Evolutionary conservation across 2,113 vertebrate genomes (phyloP), one percentile per base, ranked within the genome.

Genomic region (Pyxicephalus adspersus): DNA sequence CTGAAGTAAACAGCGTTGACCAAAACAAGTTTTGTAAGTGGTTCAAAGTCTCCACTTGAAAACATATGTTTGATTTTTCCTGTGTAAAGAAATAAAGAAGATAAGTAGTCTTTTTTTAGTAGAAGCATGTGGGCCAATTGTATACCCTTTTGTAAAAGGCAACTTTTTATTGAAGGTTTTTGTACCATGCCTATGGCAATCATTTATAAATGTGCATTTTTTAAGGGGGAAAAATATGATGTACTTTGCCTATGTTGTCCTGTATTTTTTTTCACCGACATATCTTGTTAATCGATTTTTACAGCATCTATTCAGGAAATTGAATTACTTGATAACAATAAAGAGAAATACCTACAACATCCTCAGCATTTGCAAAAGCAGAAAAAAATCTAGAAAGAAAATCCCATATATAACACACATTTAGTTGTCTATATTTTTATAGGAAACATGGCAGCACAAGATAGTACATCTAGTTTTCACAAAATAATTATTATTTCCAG

Each of bases 1-100:
- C 87, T 88, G 79, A 88, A 90, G 74, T 89, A 88, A 84, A 90
- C 20, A 54, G 87, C 87, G 50, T 87, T 92, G 76, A 89, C 86
- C 77, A 90, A 72, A 57, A 89, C 70, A n/a, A 91, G 72, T 7
- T 85, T 85, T 19, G 85, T 87, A n/a, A 89, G 79, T 28, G 89
- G 87, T 9, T 83, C 87, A 84, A 90, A 86, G 9, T 86, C 85
- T 58, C 85, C 81, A 18, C 60, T 86, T 65, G 84, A 86, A 86
- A 91, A 78, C 38, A 88, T 85, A 25, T 86, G 70, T 76, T 76
- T 87, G 84, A 89, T 87, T 89, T 90, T 87, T 38, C 84, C 88
- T 86, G 31, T 64, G 51, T 57, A 75, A 81, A 70, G 60, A 74
- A 25, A 8, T 1, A 11, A n/a, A n/a, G 26, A 31, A 83, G 76